phyloP scores from a whole-genome alignment of 2,888 invertebrate genomes.

The Caenorhabditis sp. region DNA sequence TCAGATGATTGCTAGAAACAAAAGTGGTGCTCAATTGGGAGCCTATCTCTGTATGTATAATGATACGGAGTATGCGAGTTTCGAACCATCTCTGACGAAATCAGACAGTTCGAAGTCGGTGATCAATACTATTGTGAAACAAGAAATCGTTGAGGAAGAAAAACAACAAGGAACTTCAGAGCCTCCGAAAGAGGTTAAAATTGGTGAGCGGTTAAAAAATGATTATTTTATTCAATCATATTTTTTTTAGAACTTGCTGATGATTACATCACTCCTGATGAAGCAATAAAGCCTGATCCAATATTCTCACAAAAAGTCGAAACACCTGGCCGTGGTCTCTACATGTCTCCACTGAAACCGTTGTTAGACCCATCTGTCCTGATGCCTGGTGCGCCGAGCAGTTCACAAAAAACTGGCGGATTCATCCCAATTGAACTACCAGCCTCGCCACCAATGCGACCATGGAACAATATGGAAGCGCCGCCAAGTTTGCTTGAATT shows the following conservation, averaged over 20 bases:
- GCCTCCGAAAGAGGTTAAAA: not conserved
- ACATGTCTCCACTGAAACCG: not conserved
- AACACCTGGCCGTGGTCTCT: constrained; percentile 2
- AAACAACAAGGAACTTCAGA: not conserved
- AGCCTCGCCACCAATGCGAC: not conserved
- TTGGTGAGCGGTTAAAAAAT: no score
- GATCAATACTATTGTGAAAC: not conserved
- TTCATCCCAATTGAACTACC: not conserved
- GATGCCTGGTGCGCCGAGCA: not conserved
- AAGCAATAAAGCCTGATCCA: not conserved
- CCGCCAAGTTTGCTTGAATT: not conserved
- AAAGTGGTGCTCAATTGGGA: not conserved
- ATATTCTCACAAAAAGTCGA: not conserved
- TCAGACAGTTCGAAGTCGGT: no score
- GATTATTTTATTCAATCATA: no score
- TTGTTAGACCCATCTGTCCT: not conserved
- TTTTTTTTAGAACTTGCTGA: not conserved
- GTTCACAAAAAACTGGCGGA: not conserved
- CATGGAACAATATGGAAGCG: not conserved
- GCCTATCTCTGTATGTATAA: not conserved
- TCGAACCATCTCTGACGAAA: not conserved
- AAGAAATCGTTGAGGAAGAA: not conserved
- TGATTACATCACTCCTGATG: not conserved
- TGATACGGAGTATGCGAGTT: not conserved
- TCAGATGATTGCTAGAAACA: constrained; percentile 5